phyloP scores from a whole-genome alignment of 2,797 vertebrate species.

The Lycodopsis pacificus region DNA sequence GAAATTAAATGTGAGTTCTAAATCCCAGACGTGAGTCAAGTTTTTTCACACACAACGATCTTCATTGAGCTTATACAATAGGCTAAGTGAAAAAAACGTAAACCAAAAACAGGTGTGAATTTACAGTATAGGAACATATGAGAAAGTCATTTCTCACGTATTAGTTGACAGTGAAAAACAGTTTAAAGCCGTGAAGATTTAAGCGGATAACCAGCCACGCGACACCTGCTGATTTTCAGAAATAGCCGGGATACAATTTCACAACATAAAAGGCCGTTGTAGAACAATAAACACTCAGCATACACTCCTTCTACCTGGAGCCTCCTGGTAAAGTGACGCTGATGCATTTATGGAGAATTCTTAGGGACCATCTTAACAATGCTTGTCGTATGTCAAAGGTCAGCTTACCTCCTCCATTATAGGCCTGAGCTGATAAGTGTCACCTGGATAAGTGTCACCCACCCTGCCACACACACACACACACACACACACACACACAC shows the following conservation, averaged over 20 bases:
- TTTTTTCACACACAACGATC: background rate
- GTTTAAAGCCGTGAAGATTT: background rate
- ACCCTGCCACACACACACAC: too few relatives aligned
- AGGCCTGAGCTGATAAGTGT: constrained; percentile 29
- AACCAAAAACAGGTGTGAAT: background rate
- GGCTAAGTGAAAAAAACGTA: background rate
- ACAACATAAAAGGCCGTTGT: constrained; percentile 28
- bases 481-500: too few relatives aligned
- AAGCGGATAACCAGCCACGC: background rate
- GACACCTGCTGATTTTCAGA: constrained; percentile 3
- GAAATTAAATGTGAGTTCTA: background rate
- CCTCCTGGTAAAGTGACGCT: constrained; percentile 37
- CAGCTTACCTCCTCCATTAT: constrained; percentile 5
- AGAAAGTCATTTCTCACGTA: background rate
- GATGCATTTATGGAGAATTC: constrained; percentile 20
- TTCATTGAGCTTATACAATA: background rate
- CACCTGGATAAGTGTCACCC: background rate
- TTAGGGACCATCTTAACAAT: background rate
- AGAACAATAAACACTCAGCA: constrained; percentile 21
- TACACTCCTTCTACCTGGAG: constrained; percentile 1
- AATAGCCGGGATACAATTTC: constrained; percentile 36
- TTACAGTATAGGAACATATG: background rate
- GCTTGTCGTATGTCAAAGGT: background rate
- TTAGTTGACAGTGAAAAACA: background rate
- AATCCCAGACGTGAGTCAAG: too few relatives aligned